phyloP scores from a whole-genome alignment of 2,113 vertebrate species.

The Pelecanoides urinatrix region DNA sequence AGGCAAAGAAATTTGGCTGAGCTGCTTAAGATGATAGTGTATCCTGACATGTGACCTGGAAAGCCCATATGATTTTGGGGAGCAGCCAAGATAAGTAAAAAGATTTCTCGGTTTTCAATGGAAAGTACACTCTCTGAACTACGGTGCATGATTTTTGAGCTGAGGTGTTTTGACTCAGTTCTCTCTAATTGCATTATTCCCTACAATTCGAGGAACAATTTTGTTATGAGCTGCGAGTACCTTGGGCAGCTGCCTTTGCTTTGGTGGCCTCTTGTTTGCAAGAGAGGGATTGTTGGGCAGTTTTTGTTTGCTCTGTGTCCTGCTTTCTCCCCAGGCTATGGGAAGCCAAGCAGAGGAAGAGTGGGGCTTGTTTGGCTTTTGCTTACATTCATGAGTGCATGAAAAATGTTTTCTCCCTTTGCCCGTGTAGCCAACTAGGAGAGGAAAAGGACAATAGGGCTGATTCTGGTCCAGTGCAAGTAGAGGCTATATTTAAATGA shows the following conservation, averaged over 20 bases:
- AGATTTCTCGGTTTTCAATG: neutral
- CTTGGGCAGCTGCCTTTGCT: neutral
- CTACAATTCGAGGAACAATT: neutral
- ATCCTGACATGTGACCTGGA: neutral
- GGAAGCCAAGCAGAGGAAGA: neutral
- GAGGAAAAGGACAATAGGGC: neutral
- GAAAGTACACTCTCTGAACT: neutral
- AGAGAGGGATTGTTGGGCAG: neutral
- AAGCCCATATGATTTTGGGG: neutral
- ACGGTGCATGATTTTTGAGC: neutral
- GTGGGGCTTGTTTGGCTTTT: neutral
- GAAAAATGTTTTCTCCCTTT: neutral
- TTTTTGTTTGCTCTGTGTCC: neutral
- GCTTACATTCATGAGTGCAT: neutral
- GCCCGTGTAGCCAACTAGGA: neutral
- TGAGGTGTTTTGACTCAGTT: neutral
- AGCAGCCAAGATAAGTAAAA: neutral
- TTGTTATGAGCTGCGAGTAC: neutral
- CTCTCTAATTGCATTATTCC: neutral
- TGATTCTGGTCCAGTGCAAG: neutral
- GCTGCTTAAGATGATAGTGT: neutral
- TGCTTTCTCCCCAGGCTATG: neutral
- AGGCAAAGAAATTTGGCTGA: neutral
- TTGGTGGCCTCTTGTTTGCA: neutral
- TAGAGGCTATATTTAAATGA: neutral